Base-by-base conservation (phyloP, 2,888 invertebrate genomes). In the Nemoura dubitans region DNA sequence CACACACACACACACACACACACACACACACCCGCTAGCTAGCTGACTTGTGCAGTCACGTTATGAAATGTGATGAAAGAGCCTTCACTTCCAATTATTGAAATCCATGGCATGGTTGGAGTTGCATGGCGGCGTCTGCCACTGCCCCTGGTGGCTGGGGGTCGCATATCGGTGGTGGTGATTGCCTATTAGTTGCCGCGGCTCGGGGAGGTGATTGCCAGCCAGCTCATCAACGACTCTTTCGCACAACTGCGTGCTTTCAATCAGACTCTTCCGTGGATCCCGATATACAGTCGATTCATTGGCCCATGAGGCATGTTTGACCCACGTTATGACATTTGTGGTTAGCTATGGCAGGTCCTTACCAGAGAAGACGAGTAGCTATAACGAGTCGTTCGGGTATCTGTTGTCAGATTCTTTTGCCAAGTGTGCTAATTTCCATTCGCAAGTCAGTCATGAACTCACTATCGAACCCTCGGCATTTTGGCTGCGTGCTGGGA, bases 31-130 rank as follows among this genome's bases (percentile, higher is more conserved):
- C 59, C 3, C 59, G 1, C 59, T 14, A 1, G 14, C 10, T 10
- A 21, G 59, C 59, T 59, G 59, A 21, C 59, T 59, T 59, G 59
- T 10, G 59, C 6, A 59, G 59, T 21, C 16, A 21, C 59, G 59
- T 21, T 59, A 59, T 59, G 59, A 59, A 59, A 59, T 21, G 59
- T 59, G 59, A 59, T 59, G 59, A 81, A 81, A 81, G 29, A 81
- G n/a, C 81, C 28, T 29, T 81, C 81, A 81, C 81, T n/a, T 30
- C 14, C 29, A 81, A 81, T 81, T 81, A 81, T 81, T 81, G 29
- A 81, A 81, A 81, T 30, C 81, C 21, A 30, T n/a, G 76, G 36
- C 5, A 36, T 36, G 59, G 6, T 59, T 1, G 14, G 59, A 1
- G 59, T 1, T 59, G 21, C 21, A 59, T 14, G 59, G 14, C 10